A percentile compares a stretch with the other conserved stretches of the same genome.
Evolutionary conservation across 2,797 vertebrate genomes (phyloP).

Genomic region (Labeo calbasu): DNA sequence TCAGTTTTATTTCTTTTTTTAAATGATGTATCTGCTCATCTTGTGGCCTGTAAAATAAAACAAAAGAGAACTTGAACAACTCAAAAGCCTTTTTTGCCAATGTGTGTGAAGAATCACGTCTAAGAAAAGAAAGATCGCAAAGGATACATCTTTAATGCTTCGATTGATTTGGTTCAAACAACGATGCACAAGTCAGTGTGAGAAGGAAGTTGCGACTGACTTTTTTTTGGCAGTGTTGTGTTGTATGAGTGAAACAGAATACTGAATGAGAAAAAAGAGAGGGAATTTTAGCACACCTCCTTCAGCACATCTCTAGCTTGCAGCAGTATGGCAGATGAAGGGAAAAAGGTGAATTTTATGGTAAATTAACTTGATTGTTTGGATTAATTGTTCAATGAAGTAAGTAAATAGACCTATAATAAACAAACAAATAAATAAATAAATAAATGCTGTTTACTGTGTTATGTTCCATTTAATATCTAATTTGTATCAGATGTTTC

Average conservation of each 20-base stretch:
- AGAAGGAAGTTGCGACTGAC: not conserved
- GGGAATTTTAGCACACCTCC: not conserved
- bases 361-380: no score
- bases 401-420: no score
- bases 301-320: not conserved
- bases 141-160: not conserved
- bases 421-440: no score
- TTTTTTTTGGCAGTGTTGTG: not conserved
- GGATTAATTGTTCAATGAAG: no score
- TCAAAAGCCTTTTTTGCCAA: conserved; percentile 54
- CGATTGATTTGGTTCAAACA: not conserved
- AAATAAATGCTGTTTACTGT: no score
- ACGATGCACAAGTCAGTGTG: not conserved
- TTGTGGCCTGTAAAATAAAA: conserved; percentile 80
- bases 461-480: not conserved
- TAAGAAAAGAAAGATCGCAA: not conserved
- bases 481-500: not conserved
- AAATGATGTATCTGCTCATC: conserved; percentile 83
- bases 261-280: not conserved
- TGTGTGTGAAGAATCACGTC: not conserved
- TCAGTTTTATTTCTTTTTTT: conserved; percentile 78
- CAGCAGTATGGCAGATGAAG: not conserved
- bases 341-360: not conserved
- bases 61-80: conserved; percentile 63
- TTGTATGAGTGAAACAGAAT: not conserved